Evolutionary conservation across 2,113 vertebrate species (phyloP).

Genomic region (Tretioscincus oriximinensis): DNA sequence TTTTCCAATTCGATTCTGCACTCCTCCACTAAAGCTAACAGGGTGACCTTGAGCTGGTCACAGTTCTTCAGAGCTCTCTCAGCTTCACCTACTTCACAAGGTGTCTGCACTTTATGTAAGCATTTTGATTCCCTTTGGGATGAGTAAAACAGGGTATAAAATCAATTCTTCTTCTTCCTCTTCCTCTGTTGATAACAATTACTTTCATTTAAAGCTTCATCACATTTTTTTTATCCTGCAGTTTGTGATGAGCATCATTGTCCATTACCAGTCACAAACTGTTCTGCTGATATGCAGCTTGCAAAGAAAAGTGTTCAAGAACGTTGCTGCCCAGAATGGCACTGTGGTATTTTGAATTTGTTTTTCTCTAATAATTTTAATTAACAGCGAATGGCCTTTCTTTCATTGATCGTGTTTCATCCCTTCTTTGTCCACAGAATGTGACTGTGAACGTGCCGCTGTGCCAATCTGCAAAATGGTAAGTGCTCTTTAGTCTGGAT

Average conservation of each 20-base stretch:
- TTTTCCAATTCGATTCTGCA: too few relatives aligned
- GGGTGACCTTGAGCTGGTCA: too few relatives aligned
- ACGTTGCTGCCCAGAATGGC: slow-evolving; percentile 87
- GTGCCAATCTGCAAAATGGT: slow-evolving; percentile 85
- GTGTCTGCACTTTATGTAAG: too few relatives aligned
- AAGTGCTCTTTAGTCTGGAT: slow-evolving; percentile 63
- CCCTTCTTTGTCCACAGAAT: slow-evolving; percentile 78
- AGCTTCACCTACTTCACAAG: too few relatives aligned
- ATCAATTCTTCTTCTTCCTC: too few relatives aligned
- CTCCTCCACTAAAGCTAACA: too few relatives aligned
- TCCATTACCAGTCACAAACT: slow-evolving; percentile 74
- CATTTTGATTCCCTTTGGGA: too few relatives aligned
- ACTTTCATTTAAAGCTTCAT: background rate
- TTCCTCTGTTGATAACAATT: background rate
- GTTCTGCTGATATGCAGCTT: slow-evolving; percentile 81
- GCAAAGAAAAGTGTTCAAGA: slow-evolving; percentile 77
- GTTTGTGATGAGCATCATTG: slow-evolving; percentile 91
- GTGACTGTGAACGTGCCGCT: slow-evolving; percentile 84
- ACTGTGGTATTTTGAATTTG: slow-evolving; percentile 82
- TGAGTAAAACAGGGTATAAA: too few relatives aligned
- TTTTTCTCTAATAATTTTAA: slow-evolving; percentile 33
- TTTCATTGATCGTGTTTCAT: background rate
- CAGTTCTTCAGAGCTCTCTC: too few relatives aligned
- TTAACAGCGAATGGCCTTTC: background rate
- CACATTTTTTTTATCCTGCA: slow-evolving; percentile 54